A percentile compares a stretch with the other conserved stretches of the same genome.
Evolutionary conservation across 2,797 vertebrate genomes (phyloP).

Genomic region (Typhlichthys subterraneus): DNA sequence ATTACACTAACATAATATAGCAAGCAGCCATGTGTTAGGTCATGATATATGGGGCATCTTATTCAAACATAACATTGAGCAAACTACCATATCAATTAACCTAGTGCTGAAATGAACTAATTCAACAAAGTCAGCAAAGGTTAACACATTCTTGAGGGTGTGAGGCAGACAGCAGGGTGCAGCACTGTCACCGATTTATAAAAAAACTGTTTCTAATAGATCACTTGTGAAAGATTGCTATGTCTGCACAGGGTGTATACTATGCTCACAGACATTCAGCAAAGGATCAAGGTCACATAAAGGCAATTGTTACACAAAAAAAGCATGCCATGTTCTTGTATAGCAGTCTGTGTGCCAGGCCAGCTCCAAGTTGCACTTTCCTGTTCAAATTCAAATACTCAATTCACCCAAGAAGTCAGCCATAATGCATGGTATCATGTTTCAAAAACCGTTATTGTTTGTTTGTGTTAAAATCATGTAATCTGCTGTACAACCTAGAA

Average conservation of each 20-base stretch:
- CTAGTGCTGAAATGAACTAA: slow-evolving; percentile 13
- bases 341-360: slow-evolving; percentile 16
- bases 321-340: background rate
- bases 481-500: no score
- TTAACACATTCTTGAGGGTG: background rate
- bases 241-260: slow-evolving; percentile 57
- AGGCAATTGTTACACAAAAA: slow-evolving; percentile 11
- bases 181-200: slow-evolving; percentile 5
- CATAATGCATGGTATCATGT: no score
- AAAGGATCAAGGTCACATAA: slow-evolving; percentile 51
- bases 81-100: slow-evolving; percentile 1
- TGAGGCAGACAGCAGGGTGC: background rate
- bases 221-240: slow-evolving; percentile 39
- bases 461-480: no score
- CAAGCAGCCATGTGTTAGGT: background rate
- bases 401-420: no score
- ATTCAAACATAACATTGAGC: slow-evolving; percentile 19
- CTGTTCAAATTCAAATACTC: background rate
- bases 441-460: no score
- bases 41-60: slow-evolving; percentile 4
- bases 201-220: slow-evolving; percentile 33
- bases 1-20: no score
- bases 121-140: slow-evolving; percentile 3
- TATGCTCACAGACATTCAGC: slow-evolving; percentile 43
- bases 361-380: background rate